Base-by-base conservation (phyloP, 2,888 invertebrate genomes). In the Machimus rusticus region DNA sequence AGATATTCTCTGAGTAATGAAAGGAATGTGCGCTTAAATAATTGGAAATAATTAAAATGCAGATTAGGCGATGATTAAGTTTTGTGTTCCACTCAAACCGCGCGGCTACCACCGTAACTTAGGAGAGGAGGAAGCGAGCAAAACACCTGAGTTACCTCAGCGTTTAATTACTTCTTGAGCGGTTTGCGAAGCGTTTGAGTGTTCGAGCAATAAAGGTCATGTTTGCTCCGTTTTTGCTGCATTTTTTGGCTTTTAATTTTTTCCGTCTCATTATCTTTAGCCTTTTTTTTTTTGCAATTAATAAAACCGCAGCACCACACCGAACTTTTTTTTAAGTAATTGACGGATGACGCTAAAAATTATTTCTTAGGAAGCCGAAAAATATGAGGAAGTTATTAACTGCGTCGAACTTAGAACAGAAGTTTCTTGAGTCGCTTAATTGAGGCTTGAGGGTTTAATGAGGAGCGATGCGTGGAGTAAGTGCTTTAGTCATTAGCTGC, bases 11-110 rank as follows among this genome's bases (percentile, higher is more conserved):
- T 84, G 39, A 86, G 88, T 79, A 87, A 88, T 88, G 87, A 88
- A 39, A 85, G 88, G 85, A 85, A 78, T 78, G 37, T 8, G 39
- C 66, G 23, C 28, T 66, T 66, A 66, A 78, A 78, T 78, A 39
- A 76, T 37, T 37, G 76, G 76, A 76, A 76, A 85, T 87, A 84
- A 87, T 88, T 88, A 88, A 88, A 88, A 88, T 88, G 88, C 87
- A 88, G 88, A 88, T 88, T 87, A 82, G 57, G 86, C 74, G 78
- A 78, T 88, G 86, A 87, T 84, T 85, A 77, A 74, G 76, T 37
- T 66, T 66, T 34, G 74, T 37, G 86, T 37, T 57, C 55, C 86
- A 43, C 66, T 66, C 66, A 66, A 14, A 12, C 9, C 66, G 28
- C 28, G 12, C 66, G 23, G 66, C 1, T 8, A 51, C 51, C 19